These are phyloP conservation scores for Capra hircus DNA, from an alignment of 2,113 vertebrate genomes.

Conservation along the genomic window DNA sequence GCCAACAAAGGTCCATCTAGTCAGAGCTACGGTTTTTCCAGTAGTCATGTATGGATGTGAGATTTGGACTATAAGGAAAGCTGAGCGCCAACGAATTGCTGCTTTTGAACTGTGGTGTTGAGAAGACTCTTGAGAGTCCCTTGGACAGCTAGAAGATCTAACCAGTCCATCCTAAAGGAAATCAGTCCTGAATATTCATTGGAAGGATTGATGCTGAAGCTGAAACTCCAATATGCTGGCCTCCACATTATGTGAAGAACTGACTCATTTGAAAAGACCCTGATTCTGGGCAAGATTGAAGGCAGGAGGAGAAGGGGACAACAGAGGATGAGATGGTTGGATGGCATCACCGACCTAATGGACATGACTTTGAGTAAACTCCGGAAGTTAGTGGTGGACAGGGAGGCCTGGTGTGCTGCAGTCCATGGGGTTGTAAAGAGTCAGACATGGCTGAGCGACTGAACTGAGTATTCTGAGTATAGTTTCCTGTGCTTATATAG, in stretches of 20 bases:
- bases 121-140: background rate
- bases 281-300: background rate
- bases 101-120: background rate
- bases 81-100: background rate
- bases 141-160: background rate
- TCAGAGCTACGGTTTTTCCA: background rate
- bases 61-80: background rate
- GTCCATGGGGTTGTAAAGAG: background rate
- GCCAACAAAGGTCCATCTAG: background rate
- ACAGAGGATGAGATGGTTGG: background rate
- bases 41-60: background rate
- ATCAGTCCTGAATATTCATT: background rate
- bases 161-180: background rate
- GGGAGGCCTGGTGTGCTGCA: background rate
- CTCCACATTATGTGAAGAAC: background rate
- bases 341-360: background rate
- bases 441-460: rapidly evolving
- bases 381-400: background rate
- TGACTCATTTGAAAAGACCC: background rate
- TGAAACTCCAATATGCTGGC: background rate
- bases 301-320: background rate
- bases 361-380: background rate
- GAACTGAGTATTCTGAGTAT: background rate
- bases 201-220: background rate
- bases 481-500: background rate